A percentile compares a stretch with the other conserved stretches of the same genome.
phyloP scores from a whole-genome alignment of 2,888 invertebrate species.

The Ecdyonurus torrentis region DNA sequence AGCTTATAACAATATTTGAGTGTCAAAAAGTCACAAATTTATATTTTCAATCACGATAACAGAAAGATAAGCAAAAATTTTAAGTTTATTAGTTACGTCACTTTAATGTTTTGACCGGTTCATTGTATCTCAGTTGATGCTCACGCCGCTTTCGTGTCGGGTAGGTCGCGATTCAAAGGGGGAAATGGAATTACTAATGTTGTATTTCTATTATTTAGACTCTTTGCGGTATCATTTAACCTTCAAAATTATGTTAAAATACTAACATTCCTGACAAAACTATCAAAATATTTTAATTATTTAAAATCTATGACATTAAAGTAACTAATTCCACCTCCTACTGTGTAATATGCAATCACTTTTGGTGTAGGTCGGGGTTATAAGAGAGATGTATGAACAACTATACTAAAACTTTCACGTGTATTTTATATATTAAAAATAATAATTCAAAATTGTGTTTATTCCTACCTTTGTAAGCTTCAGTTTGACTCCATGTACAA shows the following conservation, averaged over 20 bases:
- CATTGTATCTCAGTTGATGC: not conserved
- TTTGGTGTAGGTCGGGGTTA: not conserved
- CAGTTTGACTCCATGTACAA: not conserved
- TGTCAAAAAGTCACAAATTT: too few relatives aligned
- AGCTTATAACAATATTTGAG: too few relatives aligned
- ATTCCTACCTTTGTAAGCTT: not conserved
- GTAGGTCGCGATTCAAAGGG: not conserved
- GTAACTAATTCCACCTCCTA: not conserved
- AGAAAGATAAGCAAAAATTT: not conserved
- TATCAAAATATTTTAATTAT: not conserved
- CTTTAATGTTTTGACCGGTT: not conserved
- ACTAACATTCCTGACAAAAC: not conserved
- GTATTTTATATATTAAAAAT: not conserved
- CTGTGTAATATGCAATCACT: not conserved
- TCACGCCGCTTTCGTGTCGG: constrained; percentile 1
- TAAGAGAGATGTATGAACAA: too few relatives aligned
- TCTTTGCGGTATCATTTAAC: not conserved
- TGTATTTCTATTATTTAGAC: not conserved
- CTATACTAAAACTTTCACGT: constrained; percentile 1
- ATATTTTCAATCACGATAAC: not conserved
- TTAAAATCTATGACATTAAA: not conserved
- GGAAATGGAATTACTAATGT: not conserved
- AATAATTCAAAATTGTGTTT: not conserved
- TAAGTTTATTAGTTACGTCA: not conserved
- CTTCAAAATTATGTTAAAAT: not conserved